Conservation (phyloP, 92 coral and sea anemone species). For the Epizoanthus fatuus region DNA sequence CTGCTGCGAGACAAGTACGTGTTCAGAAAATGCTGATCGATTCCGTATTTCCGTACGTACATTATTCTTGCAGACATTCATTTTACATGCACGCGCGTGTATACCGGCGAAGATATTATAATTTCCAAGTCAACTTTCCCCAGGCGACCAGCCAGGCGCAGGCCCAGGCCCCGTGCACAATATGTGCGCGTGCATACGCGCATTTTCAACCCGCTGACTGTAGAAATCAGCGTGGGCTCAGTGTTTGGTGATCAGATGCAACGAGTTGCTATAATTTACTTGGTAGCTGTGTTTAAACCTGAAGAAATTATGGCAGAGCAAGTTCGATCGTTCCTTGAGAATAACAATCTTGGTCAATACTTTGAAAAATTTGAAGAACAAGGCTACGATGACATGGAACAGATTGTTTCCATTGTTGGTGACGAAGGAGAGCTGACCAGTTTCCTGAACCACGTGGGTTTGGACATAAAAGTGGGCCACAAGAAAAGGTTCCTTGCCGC, state of each 20-base stretch:
- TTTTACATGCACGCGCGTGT: too few species aligned
- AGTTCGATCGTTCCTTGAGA: constrained; percentile 40
- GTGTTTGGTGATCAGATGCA: not conserved
- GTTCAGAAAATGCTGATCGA: not conserved
- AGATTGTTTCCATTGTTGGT: constrained; percentile 45
- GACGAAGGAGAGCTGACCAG: constrained; percentile 33
- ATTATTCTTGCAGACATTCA: not conserved
- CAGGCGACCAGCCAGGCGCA: too few species aligned
- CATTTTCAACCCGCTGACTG: too few species aligned
- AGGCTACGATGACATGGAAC: constrained; percentile 60
- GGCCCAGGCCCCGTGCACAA: too few species aligned
- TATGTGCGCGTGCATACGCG: too few species aligned
- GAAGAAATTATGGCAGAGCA: constrained; percentile 16
- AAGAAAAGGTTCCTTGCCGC: constrained; percentile 53
- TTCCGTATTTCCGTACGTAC: not conserved
- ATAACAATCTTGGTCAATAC: constrained; percentile 38
- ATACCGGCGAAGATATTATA: too few species aligned
- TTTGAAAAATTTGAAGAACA: constrained; percentile 44
- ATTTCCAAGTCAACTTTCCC: too few species aligned
- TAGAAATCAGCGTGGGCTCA: not conserved
- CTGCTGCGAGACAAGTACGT: not conserved
- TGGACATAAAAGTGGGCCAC: constrained; percentile 38
- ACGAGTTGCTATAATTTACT: too few species aligned
- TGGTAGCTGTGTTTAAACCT: not conserved
- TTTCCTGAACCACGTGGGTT: constrained; percentile 46